These are phyloP conservation scores for Hypomesus transpacificus DNA, from an alignment of 2,113 vertebrate genomes.

Conservation along the genomic window DNA sequence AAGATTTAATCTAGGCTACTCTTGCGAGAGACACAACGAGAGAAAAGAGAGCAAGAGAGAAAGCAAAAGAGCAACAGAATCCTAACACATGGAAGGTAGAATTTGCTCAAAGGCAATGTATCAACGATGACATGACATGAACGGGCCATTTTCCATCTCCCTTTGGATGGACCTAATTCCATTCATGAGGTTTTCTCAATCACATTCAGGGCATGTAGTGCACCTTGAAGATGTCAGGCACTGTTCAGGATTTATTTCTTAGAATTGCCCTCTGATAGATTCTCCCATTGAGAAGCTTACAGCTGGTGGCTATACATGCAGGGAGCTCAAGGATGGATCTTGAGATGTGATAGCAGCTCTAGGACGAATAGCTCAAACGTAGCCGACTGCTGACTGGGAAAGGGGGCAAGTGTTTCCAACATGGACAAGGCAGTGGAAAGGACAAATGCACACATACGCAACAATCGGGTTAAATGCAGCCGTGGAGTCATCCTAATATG, in stretches of 20 bases:
- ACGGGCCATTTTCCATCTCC: no score
- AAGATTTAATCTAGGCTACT: no score
- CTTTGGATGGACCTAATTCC: no score
- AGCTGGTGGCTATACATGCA: background rate
- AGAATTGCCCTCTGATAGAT: background rate
- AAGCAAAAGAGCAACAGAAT: background rate
- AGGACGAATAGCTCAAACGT: background rate
- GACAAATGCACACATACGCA: constrained; percentile 51
- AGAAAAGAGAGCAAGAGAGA: no score
- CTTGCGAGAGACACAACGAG: no score
- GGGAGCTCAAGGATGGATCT: constrained; percentile 4
- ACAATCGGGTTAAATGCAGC: constrained; percentile 30
- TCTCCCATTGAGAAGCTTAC: background rate
- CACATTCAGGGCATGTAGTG: background rate
- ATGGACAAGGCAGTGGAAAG: constrained; percentile 18
- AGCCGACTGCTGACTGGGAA: background rate
- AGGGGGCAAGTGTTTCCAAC: background rate
- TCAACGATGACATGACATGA: no score
- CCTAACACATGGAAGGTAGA: background rate
- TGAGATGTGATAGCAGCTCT: constrained; percentile 3
- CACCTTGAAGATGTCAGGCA: background rate
- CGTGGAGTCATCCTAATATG: constrained; percentile 20
- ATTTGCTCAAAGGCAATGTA: background rate
- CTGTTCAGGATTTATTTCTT: background rate
- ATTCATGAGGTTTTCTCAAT: no score